A percentile compares a stretch with the other conserved stretches of the same genome.
Conservation (phyloP, 2,113 vertebrate species). For the Accipiter virgatus region DNA sequence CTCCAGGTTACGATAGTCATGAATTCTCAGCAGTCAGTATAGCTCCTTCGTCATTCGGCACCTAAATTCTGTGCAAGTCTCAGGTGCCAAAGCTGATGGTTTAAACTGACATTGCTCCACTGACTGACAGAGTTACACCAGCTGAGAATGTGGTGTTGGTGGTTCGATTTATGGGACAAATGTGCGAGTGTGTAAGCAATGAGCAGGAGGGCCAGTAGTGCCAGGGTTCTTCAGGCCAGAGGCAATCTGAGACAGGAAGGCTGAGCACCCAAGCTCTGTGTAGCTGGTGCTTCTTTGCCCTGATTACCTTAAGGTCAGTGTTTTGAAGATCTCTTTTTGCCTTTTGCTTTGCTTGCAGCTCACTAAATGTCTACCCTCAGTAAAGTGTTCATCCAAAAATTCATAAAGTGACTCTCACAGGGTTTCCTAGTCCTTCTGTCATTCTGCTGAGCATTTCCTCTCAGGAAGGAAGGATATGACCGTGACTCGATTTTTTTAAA, state of each 20-base stretch:
- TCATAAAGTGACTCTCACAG: not conserved
- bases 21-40: constrained; percentile 35
- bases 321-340: not conserved
- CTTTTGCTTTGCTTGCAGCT: not conserved
- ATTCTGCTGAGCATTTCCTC: not conserved
- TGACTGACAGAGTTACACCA: not conserved
- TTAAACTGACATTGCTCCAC: constrained; percentile 25
- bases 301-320: not conserved
- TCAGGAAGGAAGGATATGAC: not conserved
- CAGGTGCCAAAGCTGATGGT: constrained; percentile 35
- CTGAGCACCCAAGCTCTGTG: not conserved
- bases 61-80: not conserved
- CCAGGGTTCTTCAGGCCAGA: not conserved
- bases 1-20: constrained; percentile 40
- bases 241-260: not conserved
- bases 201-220: not conserved
- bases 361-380: not conserved
- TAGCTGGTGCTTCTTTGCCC: not conserved
- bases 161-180: not conserved
- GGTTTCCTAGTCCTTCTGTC: not conserved
- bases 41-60: not conserved
- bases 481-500: not conserved
- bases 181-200: not conserved
- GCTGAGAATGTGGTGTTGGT: constrained; percentile 3
- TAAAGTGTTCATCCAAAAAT: not conserved